These are phyloP conservation scores for Micoletzkya japonica DNA, from an alignment of 2,888 invertebrate genomes.

Conservation along the genomic window DNA sequence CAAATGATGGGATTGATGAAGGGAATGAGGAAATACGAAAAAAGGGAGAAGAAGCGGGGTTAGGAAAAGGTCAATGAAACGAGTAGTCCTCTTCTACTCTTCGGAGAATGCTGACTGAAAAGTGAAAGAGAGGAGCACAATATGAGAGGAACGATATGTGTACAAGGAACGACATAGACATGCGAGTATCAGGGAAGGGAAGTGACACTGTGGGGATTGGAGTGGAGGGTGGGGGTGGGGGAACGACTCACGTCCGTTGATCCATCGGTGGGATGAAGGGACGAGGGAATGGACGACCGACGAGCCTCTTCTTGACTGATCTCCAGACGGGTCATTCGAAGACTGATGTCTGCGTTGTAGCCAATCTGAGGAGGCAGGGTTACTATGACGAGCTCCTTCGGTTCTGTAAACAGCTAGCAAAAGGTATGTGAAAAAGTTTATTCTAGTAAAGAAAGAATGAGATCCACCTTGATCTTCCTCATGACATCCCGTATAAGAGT, in stretches of 20 bases:
- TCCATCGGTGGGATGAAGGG: not conserved
- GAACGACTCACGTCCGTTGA: conserved; percentile 18
- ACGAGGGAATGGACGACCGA: conserved; percentile 1
- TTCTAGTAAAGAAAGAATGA: not conserved
- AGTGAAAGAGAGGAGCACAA: not conserved
- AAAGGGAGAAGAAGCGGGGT: not conserved
- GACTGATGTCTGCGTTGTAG: conserved; percentile 48
- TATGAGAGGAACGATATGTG: conserved; percentile 13
- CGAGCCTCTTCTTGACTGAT: conserved; percentile 24
- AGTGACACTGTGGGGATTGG: not conserved
- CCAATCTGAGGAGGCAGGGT: conserved; percentile 52
- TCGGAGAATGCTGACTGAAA: conserved; percentile 27
- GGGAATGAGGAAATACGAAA: not conserved
- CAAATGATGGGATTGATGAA: not conserved
- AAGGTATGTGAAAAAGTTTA: not conserved
- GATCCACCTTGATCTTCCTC: conserved; percentile 51
- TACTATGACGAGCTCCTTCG: no score
- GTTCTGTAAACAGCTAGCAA: no score
- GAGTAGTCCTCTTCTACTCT: not conserved
- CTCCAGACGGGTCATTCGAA: conserved; percentile 43
- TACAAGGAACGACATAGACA: not conserved
- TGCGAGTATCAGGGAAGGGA: not conserved
- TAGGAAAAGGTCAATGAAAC: not conserved
- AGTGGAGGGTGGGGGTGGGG: conserved; percentile 5
- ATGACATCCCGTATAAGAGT: conserved; percentile 51